Conservation (phyloP, 2,113 vertebrate species). For the Aspidoscelis tigris region DNA sequence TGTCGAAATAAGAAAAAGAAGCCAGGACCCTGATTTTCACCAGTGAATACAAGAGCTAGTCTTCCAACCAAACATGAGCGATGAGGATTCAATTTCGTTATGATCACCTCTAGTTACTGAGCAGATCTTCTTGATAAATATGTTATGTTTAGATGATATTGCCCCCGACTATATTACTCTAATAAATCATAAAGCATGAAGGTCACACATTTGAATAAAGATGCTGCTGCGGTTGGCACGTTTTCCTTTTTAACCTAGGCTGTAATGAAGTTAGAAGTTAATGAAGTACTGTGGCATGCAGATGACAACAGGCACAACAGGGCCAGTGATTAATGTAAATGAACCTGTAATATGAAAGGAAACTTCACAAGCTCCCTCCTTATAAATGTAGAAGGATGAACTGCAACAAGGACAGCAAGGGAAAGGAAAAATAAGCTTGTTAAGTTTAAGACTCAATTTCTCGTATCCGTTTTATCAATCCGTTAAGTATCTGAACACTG, state of each 20-base stretch:
- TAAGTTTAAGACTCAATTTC: neutral
- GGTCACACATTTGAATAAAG: slow-evolving; percentile 43
- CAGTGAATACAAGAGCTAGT: slow-evolving; percentile 31
- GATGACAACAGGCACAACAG: neutral
- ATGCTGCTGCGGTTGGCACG: neutral
- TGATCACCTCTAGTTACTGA: slow-evolving; percentile 20
- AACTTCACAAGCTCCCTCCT: neutral
- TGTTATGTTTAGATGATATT: slow-evolving; percentile 39
- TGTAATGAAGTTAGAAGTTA: slow-evolving; percentile 57
- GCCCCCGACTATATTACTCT: slow-evolving; percentile 26
- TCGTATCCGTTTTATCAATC: neutral
- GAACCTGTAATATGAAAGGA: neutral
- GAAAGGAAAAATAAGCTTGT: neutral
- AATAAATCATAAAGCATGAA: slow-evolving; percentile 61
- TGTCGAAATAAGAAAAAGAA: slow-evolving; percentile 24
- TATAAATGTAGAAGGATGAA: slow-evolving; percentile 30
- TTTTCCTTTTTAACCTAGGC: slow-evolving; percentile 47
- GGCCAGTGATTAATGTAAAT: slow-evolving; percentile 16
- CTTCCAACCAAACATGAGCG: neutral
- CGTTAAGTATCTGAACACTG: neutral
- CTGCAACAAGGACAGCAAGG: neutral
- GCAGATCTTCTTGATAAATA: slow-evolving; percentile 49
- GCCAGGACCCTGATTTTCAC: slow-evolving; percentile 7
- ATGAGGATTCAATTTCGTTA: slow-evolving; percentile 8
- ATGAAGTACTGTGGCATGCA: slow-evolving; percentile 43